Conservation (phyloP, 2,888 invertebrate genomes). For the Busseola fusca region DNA sequence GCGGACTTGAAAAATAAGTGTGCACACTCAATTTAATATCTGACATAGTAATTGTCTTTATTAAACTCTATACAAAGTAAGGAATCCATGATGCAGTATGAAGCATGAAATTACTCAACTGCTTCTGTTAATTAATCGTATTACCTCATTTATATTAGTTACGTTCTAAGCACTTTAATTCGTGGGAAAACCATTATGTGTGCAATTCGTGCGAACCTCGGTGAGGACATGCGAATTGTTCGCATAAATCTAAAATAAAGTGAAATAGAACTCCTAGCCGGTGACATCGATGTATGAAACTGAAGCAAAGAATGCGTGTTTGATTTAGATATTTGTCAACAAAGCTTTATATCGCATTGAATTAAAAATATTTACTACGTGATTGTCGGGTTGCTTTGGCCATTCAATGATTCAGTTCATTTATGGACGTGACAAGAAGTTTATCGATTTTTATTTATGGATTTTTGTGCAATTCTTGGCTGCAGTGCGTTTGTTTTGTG, state of each 20-base stretch:
- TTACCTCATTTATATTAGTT: conserved; percentile 55
- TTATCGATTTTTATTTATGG: conserved; percentile 31
- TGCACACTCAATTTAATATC: conserved; percentile 19
- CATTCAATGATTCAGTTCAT: conserved; percentile 67
- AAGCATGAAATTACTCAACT: conserved; percentile 57
- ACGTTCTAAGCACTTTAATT: conserved; percentile 50
- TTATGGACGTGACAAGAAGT: conserved; percentile 53
- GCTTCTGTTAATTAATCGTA: conserved; percentile 54
- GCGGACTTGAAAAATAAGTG: not conserved
- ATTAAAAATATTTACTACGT: conserved; percentile 65
- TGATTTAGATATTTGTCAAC: conserved; percentile 80
- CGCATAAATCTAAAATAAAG: conserved; percentile 45
- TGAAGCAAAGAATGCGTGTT: conserved; percentile 75
- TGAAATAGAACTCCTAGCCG: conserved; percentile 31
- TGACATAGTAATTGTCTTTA: conserved; percentile 32
- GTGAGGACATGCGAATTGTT: conserved; percentile 45
- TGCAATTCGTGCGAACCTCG: conserved; percentile 53
- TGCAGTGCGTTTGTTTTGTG: conserved; percentile 36
- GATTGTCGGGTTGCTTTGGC: conserved; percentile 33
- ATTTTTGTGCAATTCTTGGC: conserved; percentile 27
- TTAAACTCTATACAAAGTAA: conserved; percentile 12
- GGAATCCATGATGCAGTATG: conserved; percentile 39
- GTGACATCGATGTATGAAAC: conserved; percentile 55
- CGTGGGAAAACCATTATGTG: conserved; percentile 63
- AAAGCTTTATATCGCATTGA: conserved; percentile 71